phyloP scores from a whole-genome alignment of 2,797 vertebrate genomes.

The Salarias fasciatus region DNA sequence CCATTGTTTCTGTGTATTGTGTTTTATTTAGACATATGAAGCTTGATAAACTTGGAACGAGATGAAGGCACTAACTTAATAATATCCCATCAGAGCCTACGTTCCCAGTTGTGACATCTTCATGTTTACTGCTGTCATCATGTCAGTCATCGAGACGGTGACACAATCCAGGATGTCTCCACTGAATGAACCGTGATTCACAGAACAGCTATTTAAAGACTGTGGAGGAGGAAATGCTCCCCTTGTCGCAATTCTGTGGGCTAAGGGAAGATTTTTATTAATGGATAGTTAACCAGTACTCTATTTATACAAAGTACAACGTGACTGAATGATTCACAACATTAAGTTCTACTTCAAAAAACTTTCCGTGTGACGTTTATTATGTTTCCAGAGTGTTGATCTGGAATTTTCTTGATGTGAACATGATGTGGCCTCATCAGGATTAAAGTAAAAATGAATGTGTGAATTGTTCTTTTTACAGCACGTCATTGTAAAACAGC shows the following conservation, averaged over 20 bases:
- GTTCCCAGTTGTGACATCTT: slow-evolving; percentile 48
- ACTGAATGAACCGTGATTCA: slow-evolving; percentile 59
- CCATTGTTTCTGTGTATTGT: slow-evolving; percentile 5
- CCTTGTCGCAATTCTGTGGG: slow-evolving; percentile 25
- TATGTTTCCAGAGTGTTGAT: not conserved
- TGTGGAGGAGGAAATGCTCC: slow-evolving; percentile 50
- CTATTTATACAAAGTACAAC: not conserved
- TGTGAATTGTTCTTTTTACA: too few relatives aligned
- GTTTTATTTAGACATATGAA: slow-evolving; percentile 38
- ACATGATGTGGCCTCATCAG: too few relatives aligned
- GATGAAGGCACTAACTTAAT: slow-evolving; percentile 30
- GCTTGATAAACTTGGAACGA: slow-evolving; percentile 24
- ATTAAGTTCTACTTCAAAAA: not conserved
- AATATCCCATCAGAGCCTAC: slow-evolving; percentile 51
- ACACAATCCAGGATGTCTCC: slow-evolving; percentile 37
- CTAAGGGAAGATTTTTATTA: slow-evolving; percentile 25
- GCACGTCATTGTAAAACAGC: too few relatives aligned
- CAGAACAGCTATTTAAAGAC: slow-evolving; percentile 54
- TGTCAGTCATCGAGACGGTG: slow-evolving; percentile 57
- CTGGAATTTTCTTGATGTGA: not conserved
- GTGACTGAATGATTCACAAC: slow-evolving; percentile 26
- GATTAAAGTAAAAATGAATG: too few relatives aligned
- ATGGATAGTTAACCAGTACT: slow-evolving; percentile 24
- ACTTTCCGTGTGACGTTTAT: not conserved
- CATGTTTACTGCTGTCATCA: slow-evolving; percentile 57